phyloP scores from a whole-genome alignment of 2,888 invertebrate species.

The Melinaea marsaeus region DNA sequence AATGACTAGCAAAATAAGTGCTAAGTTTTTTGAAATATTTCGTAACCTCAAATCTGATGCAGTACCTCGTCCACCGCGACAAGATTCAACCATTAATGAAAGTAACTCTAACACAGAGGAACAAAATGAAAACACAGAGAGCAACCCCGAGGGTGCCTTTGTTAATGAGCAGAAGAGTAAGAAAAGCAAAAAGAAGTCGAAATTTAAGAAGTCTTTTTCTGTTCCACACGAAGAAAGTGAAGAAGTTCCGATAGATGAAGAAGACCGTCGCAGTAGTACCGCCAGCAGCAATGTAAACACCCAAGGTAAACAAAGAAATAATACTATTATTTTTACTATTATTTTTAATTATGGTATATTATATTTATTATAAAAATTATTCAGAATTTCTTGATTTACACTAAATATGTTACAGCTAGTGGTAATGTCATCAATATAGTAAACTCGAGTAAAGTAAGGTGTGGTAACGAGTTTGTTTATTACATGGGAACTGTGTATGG shows the following conservation, averaged over 20 bases:
- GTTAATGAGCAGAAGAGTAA: conserved; percentile 45
- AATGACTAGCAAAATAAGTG: conserved; percentile 39
- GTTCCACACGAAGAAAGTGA: conserved; percentile 26
- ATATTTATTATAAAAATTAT: background rate
- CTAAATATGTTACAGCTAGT: conserved; percentile 48
- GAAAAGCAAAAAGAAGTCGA: conserved; percentile 45
- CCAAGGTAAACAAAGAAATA: conserved; percentile 47
- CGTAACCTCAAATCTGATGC: conserved; percentile 73
- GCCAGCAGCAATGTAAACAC: conserved; percentile 54
- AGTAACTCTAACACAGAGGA: conserved; percentile 30
- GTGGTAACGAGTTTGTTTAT: conserved; percentile 63
- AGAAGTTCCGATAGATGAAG: conserved; percentile 27
- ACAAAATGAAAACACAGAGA: conserved; percentile 42
- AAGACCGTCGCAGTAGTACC: conserved; percentile 37
- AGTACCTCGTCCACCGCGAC: conserved; percentile 68
- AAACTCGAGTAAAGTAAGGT: conserved; percentile 62
- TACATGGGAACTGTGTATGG: conserved; percentile 53
- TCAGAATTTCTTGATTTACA: conserved; percentile 9
- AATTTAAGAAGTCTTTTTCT: conserved; percentile 43
- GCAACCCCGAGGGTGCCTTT: conserved; percentile 48
- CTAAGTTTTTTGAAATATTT: conserved; percentile 60
- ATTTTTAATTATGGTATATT: too few relatives aligned
- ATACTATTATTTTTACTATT: background rate
- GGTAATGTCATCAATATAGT: conserved; percentile 74
- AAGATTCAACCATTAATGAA: conserved; percentile 34